phyloP scores from a whole-genome alignment of 2,113 vertebrate species.

The Rostratula benghalensis region DNA sequence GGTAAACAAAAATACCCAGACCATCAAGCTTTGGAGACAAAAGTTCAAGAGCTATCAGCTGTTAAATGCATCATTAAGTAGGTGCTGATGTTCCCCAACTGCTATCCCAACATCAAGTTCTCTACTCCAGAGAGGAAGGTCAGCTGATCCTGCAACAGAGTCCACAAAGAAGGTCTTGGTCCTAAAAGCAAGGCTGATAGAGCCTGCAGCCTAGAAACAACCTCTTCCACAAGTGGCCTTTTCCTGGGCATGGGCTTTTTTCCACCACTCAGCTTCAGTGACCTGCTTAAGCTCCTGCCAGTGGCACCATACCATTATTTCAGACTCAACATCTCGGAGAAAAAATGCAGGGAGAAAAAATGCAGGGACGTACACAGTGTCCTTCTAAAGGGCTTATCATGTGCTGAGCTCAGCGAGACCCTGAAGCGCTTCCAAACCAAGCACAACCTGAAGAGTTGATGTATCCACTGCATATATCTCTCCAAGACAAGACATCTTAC shows the following conservation, averaged over 20 bases:
- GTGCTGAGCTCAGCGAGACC: background rate
- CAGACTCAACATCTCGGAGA: background rate
- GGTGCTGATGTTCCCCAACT: background rate
- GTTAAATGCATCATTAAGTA: background rate
- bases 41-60: background rate
- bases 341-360: too few relatives aligned
- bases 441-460: background rate
- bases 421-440: background rate
- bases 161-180: background rate
- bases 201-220: background rate
- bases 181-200: background rate
- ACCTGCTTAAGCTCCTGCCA: background rate
- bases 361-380: rapidly evolving
- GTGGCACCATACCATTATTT: background rate
- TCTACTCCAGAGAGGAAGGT: background rate
- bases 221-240: background rate
- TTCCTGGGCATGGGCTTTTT: background rate
- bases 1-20: background rate
- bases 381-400: background rate
- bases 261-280: background rate
- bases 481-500: background rate
- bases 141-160: background rate
- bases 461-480: background rate
- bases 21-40: background rate
- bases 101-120: background rate